These are phyloP conservation scores for Globia sparganii DNA, from an alignment of 2,888 invertebrate genomes.

Conservation along the genomic window DNA sequence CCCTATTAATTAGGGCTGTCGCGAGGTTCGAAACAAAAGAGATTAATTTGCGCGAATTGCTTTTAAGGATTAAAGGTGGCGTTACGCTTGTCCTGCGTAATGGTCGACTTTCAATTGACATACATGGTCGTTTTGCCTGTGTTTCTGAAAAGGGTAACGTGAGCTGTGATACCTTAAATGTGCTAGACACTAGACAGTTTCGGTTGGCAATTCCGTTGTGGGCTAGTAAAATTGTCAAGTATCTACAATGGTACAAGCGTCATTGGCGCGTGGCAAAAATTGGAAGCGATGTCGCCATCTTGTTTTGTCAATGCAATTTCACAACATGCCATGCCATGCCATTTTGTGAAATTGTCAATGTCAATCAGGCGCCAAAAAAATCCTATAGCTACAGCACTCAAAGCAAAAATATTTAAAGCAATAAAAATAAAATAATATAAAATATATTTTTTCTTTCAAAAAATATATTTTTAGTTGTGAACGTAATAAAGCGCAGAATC, in stretches of 20 bases:
- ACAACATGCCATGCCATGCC: too few species aligned
- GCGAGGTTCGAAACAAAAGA: conserved; percentile 51
- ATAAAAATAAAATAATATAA: too few species aligned
- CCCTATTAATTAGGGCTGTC: conserved; percentile 64
- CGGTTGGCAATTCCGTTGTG: neutral
- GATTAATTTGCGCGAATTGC: conserved; percentile 55
- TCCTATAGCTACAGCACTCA: too few species aligned
- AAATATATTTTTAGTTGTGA: neutral
- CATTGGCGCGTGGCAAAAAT: neutral
- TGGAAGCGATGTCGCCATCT: too few species aligned
- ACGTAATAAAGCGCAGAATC: neutral
- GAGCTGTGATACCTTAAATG: neutral
- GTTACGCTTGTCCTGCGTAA: conserved; percentile 12
- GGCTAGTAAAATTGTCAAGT: neutral
- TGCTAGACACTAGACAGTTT: neutral
- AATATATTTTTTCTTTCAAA: neutral
- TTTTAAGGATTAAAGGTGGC: conserved; percentile 30
- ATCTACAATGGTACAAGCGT: neutral
- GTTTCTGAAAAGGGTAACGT: neutral
- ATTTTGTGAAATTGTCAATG: too few species aligned
- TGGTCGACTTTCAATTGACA: conserved; percentile 34
- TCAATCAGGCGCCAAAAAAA: too few species aligned
- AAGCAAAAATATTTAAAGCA: too few species aligned
- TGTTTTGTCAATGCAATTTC: too few species aligned
- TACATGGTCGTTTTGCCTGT: conserved; percentile 17